phyloP scores from a whole-genome alignment of 1,140 invertebrate species.

The Lepidurus apus region DNA sequence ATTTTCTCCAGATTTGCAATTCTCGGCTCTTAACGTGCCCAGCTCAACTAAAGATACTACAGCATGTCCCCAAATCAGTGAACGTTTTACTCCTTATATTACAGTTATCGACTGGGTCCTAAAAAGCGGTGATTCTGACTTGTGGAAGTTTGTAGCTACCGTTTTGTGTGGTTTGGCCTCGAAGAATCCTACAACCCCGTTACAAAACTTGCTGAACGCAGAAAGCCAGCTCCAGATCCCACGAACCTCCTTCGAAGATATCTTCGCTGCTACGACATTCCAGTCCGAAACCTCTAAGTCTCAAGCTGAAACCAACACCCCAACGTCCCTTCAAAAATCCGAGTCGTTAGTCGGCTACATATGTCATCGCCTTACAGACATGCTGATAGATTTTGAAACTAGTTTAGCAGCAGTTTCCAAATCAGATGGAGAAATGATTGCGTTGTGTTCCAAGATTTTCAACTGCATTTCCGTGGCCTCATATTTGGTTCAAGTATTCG shows the following conservation, averaged over 20 bases:
- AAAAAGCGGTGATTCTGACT: neutral
- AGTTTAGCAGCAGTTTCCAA: neutral
- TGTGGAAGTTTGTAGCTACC: neutral
- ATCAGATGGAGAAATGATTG: neutral
- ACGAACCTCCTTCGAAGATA: neutral
- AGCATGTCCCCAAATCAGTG: neutral
- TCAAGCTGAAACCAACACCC: neutral
- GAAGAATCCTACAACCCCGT: neutral
- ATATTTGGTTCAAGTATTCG: neutral
- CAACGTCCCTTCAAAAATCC: neutral
- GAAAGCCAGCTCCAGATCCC: neutral
- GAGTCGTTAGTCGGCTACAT: neutral
- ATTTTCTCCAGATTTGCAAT: neutral
- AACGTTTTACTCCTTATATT: neutral
- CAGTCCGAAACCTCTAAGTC: neutral
- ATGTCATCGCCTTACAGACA: neutral
- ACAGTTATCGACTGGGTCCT: neutral
- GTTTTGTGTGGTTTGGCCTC: neutral
- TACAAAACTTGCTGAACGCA: neutral
- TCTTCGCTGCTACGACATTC: neutral
- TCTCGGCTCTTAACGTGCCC: neutral
- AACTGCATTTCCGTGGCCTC: neutral
- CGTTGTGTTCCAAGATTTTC: neutral
- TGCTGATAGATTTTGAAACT: neutral
- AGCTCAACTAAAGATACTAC: neutral